These are phyloP conservation scores for Hemitrygon akajei DNA, from an alignment of 2,797 vertebrate species.

Conservation along the genomic window DNA sequence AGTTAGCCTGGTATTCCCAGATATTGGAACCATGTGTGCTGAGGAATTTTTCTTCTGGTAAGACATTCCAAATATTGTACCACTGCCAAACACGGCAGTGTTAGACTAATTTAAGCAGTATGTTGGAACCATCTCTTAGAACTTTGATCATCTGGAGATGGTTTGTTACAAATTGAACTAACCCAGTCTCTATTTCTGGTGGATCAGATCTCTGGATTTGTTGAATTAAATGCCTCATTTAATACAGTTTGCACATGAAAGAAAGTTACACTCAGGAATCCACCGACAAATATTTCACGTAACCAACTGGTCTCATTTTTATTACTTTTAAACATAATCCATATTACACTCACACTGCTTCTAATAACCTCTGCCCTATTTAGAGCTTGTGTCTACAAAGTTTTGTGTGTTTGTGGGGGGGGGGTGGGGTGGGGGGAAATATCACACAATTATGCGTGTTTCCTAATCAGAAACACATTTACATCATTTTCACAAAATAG, in stretches of 20 bases:
- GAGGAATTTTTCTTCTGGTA: conserved; percentile 97
- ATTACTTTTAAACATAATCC: conserved; percentile 98
- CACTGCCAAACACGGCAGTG: conserved; percentile 97
- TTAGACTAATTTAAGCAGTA: conserved; percentile 99
- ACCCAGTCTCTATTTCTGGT: conserved; percentile 90
- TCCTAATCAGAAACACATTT: conserved; percentile 90
- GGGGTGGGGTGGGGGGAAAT: conserved; percentile 59
- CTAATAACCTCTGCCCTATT: conserved; percentile 75
- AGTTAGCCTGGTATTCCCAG: conserved; percentile 85
- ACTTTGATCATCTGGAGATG: conserved; percentile 99
- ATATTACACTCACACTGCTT: conserved; percentile 68
- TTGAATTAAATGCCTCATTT: conserved; percentile 99
- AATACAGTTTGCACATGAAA: conserved; percentile 96
- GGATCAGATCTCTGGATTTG: conserved; percentile 99
- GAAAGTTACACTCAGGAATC: conserved; percentile 80
- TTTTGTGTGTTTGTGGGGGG: conserved; percentile 65
- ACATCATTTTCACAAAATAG: conserved; percentile 61
- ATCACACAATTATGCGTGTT: conserved; percentile 81
- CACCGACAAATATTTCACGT: conserved; percentile 94
- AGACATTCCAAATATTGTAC: conserved; percentile 99
- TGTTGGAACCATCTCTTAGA: conserved; percentile 88
- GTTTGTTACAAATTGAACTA: conserved; percentile 99
- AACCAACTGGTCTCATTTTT: conserved; percentile 89
- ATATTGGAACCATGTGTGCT: conserved; percentile 98
- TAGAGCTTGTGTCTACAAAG: conserved; percentile 74